Conservation (phyloP, 2,888 invertebrate species). For the Plemyria rubiginata region DNA sequence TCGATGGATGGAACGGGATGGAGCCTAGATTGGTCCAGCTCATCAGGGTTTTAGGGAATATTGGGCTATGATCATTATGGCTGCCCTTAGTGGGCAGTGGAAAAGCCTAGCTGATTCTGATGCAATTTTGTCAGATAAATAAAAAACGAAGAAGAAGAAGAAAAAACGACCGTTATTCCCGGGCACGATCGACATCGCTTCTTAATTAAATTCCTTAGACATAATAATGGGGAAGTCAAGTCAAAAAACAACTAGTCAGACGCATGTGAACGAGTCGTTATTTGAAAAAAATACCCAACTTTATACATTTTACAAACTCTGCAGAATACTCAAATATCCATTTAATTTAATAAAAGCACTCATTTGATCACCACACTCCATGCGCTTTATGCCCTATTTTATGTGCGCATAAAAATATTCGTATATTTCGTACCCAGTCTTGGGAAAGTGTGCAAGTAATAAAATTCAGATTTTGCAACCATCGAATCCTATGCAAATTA, state of each 20-base stretch:
- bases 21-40: constrained; percentile 19
- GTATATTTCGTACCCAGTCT: constrained; percentile 22
- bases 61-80: constrained; percentile 7
- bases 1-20: constrained; percentile 15
- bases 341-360: constrained; percentile 32
- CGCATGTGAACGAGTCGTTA: too few species aligned
- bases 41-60: constrained; percentile 9
- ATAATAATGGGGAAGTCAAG: too few species aligned
- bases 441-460: constrained; percentile 34
- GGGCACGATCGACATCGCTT: too few species aligned
- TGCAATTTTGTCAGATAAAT: too few species aligned
- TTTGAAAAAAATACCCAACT: background rate
- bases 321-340: constrained; percentile 23
- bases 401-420: constrained; percentile 33
- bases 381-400: constrained; percentile 26
- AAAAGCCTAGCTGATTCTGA: background rate
- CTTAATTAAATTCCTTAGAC: too few species aligned
- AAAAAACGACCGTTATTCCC: too few species aligned
- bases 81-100: constrained; percentile 1
- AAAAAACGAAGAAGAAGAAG: too few species aligned
- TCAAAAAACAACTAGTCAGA: too few species aligned
- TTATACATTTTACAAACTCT: background rate
- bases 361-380: constrained; percentile 27
- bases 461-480: constrained; percentile 38
- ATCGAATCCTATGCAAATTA: constrained; percentile 39